Evolutionary conservation across 2,113 vertebrate genomes (phyloP).

Genomic region (Paraplagusia blochii): DNA sequence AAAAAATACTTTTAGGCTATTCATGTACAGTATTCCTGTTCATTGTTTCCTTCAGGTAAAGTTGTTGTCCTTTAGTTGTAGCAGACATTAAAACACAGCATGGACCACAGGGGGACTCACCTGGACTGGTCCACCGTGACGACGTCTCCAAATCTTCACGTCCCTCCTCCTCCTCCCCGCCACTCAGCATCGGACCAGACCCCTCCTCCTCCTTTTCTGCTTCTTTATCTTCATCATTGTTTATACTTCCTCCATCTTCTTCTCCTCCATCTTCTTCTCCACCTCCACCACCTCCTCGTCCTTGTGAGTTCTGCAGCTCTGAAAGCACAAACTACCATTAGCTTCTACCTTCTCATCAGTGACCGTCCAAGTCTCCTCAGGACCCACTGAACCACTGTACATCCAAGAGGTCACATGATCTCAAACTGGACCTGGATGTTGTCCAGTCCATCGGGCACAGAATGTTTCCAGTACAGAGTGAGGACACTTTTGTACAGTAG

Average conservation of each 20-base stretch:
- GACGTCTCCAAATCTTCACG: slow-evolving; percentile 42
- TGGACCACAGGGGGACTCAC: slow-evolving; percentile 75
- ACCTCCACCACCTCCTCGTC: slow-evolving; percentile 46
- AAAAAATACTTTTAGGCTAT: too few relatives aligned
- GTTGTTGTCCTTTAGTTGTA: too few relatives aligned
- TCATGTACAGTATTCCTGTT: too few relatives aligned
- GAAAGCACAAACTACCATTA: slow-evolving; percentile 5
- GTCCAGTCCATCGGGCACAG: too few relatives aligned
- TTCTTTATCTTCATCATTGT: slow-evolving; percentile 43
- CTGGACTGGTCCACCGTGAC: slow-evolving; percentile 82
- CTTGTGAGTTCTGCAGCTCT: slow-evolving; percentile 68
- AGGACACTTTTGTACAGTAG: too few relatives aligned
- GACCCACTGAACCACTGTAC: neutral
- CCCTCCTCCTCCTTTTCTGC: slow-evolving; percentile 52
- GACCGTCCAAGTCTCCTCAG: too few relatives aligned
- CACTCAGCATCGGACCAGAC: slow-evolving; percentile 31
- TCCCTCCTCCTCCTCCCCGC: slow-evolving; percentile 43
- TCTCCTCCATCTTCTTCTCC: slow-evolving; percentile 46
- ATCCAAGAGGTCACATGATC: too few relatives aligned
- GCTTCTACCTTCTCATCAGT: too few relatives aligned
- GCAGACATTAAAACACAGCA: too few relatives aligned
- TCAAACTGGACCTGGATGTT: too few relatives aligned
- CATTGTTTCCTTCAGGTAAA: too few relatives aligned
- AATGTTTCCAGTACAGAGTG: too few relatives aligned
- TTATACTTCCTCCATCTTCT: slow-evolving; percentile 32